A percentile compares a stretch with the other conserved stretches of the same genome.
phyloP scores from a whole-genome alignment of 1,140 invertebrate species.

The Euschistus heros region DNA sequence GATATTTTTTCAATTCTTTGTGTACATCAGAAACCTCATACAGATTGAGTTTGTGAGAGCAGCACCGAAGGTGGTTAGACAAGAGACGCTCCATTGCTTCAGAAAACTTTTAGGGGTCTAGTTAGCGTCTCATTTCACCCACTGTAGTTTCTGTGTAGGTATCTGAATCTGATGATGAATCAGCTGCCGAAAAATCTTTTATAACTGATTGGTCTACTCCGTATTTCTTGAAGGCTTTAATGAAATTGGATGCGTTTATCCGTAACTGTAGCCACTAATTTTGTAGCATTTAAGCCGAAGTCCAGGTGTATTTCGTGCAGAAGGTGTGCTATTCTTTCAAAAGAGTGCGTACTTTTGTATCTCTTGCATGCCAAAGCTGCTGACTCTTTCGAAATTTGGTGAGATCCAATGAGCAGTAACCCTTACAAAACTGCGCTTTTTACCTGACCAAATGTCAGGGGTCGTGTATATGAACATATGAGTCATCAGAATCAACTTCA shows the following conservation, averaged over 20 bases:
- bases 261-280: conserved; percentile 28
- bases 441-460: no score
- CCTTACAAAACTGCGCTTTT: no score
- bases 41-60: not conserved
- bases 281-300: conserved; percentile 26
- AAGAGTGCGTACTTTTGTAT: conserved; percentile 21
- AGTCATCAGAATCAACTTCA: no score
- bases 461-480: no score
- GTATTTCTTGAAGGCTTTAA: conserved; percentile 29
- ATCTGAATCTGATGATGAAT: not conserved
- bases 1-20: not conserved
- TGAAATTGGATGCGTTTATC: conserved; percentile 30
- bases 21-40: not conserved
- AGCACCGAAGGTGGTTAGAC: not conserved
- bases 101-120: not conserved
- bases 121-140: not conserved
- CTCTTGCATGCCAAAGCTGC: not conserved
- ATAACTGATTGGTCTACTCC: conserved; percentile 10
- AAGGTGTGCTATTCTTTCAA: conserved; percentile 26
- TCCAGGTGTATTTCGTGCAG: conserved; percentile 22
- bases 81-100: not conserved
- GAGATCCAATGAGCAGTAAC: no score
- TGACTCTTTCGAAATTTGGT: no score
- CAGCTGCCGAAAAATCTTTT: not conserved
- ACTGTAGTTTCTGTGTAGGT: not conserved